Percentiles rank a stretch among this genome's conserved stretches.
These are phyloP conservation scores for Dexiosoma caninum DNA, from an alignment of 2,888 invertebrate species.

Conservation along the genomic window DNA sequence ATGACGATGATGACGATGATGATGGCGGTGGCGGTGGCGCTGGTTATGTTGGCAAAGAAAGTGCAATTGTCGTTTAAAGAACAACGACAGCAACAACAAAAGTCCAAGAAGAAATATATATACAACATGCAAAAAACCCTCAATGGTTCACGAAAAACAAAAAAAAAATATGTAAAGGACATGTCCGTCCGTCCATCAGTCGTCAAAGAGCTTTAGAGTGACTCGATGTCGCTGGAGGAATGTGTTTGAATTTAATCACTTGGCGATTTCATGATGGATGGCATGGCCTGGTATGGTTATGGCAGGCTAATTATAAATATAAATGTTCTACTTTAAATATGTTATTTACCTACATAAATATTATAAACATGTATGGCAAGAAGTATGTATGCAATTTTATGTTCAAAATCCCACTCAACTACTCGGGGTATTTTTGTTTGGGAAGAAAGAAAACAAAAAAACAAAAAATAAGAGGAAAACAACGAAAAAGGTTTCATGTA, in stretches of 20 bases:
- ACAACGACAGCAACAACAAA: slow-evolving; percentile 2
- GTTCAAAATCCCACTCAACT: background rate
- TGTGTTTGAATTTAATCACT: slow-evolving; percentile 54
- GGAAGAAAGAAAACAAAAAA: background rate
- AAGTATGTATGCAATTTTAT: slow-evolving; percentile 40
- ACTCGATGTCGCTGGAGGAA: slow-evolving; percentile 38
- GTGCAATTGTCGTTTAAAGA: slow-evolving; percentile 46
- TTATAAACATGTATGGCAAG: slow-evolving; percentile 1
- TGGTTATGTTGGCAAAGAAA: slow-evolving; percentile 35
- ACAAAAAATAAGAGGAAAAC: background rate
- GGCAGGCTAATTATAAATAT: slow-evolving; percentile 43
- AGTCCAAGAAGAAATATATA: slow-evolving; percentile 11
- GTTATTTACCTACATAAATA: slow-evolving; percentile 39
- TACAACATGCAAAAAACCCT: slow-evolving; percentile 11
- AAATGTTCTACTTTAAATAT: background rate
- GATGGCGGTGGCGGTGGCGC: too few species aligned
- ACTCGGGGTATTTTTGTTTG: slow-evolving; percentile 12
- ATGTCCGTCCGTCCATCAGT: slow-evolving; percentile 19
- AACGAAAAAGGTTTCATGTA: slow-evolving; percentile 3
- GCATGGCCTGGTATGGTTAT: slow-evolving; percentile 21
- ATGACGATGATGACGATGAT: too few species aligned
- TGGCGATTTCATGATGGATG: slow-evolving; percentile 49
- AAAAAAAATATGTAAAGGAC: too few species aligned
- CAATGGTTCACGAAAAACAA: slow-evolving; percentile 27
- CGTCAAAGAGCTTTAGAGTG: slow-evolving; percentile 44